Conservation (phyloP, 2,113 vertebrate species). For the Pteronura brasiliensis region DNA sequence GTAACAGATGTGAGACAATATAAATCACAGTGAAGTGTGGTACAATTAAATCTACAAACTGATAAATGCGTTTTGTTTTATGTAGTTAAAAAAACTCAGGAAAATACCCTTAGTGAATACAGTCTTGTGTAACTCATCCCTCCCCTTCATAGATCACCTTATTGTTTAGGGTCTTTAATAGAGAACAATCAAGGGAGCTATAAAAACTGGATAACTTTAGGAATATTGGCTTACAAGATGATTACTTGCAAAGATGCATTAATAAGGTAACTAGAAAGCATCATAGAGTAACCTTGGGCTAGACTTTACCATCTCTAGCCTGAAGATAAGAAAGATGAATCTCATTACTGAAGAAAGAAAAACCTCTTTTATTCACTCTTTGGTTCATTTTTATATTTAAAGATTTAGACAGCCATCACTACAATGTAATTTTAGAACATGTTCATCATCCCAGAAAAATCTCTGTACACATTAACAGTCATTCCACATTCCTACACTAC, state of each 20-base stretch:
- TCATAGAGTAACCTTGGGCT: neutral
- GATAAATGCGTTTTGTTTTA: neutral
- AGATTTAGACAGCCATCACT: neutral
- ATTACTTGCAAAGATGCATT: neutral
- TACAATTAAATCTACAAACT: neutral
- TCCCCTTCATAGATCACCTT: too few relatives aligned
- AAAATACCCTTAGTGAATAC: neutral
- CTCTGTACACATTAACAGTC: neutral
- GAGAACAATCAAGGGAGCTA: neutral
- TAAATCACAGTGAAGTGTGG: neutral
- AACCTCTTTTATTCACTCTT: neutral
- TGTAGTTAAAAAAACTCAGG: neutral
- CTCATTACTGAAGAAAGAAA: neutral
- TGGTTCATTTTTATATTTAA: neutral
- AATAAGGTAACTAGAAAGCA: neutral
- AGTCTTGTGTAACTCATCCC: neutral
- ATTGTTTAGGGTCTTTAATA: neutral
- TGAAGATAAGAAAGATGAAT: neutral
- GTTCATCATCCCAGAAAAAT: neutral
- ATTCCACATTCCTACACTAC: neutral
- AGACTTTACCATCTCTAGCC: neutral
- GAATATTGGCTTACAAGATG: neutral
- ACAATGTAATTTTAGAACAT: neutral
- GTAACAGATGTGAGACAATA: neutral
- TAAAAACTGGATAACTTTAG: neutral